Evolutionary conservation across 2,888 invertebrate genomes (phyloP).

Genomic region (Plutella xylostella): DNA sequence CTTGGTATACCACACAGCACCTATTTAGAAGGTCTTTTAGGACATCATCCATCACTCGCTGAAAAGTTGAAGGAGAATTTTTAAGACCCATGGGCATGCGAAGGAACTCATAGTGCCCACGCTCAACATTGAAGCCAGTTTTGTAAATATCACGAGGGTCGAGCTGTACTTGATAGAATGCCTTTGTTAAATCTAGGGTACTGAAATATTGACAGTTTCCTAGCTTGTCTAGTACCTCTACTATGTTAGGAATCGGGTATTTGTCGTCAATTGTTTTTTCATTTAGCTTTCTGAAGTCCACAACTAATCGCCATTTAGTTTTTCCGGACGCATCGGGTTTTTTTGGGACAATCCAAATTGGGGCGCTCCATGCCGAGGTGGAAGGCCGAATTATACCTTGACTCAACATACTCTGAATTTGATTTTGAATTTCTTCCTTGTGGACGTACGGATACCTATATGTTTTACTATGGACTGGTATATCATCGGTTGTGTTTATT

Average conservation of each 20-base stretch:
- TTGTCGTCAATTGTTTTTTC: conserved; percentile 22
- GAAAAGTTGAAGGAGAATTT: conserved; percentile 24
- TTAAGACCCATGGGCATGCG: conserved; percentile 24
- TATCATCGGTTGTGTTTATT: conserved; percentile 18
- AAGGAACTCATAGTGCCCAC: conserved; percentile 23
- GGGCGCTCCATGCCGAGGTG: conserved; percentile 19
- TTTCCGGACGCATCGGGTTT: conserved; percentile 20
- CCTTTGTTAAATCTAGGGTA: conserved; percentile 9
- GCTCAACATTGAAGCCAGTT: conserved; percentile 24
- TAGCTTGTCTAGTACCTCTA: conserved; percentile 21
- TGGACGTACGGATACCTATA: conserved; percentile 16
- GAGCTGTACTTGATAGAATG: conserved; percentile 11
- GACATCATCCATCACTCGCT: conserved; percentile 25
- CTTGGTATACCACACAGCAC: conserved; percentile 25
- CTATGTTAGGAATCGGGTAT: conserved; percentile 22
- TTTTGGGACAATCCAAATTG: conserved; percentile 20
- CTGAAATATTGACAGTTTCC: not conserved
- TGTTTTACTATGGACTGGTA: conserved; percentile 13
- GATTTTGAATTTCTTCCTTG: conserved; percentile 10
- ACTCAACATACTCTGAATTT: conserved; percentile 1
- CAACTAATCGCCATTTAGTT: conserved; percentile 18
- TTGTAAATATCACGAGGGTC: conserved; percentile 18
- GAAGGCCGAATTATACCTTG: conserved; percentile 19
- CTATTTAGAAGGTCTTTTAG: conserved; percentile 21
- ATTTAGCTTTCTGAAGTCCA: conserved; percentile 20